Evolutionary conservation across 2,797 vertebrate genomes (phyloP), one percentile per base, ranked within the genome.

Genomic region (Alauda arvensis): DNA sequence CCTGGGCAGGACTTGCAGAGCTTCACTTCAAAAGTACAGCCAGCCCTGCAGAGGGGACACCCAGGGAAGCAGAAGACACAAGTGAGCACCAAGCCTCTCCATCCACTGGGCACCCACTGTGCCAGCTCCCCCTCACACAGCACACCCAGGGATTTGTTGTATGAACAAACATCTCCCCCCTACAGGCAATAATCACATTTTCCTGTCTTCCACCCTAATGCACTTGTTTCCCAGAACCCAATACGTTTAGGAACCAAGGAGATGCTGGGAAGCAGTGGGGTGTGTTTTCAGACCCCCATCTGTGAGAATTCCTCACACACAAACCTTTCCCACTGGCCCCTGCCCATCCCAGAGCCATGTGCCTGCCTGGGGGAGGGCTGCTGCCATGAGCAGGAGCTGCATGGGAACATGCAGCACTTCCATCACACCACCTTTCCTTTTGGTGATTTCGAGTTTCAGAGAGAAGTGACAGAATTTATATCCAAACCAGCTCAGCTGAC

Each of bases 401-500:
- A 48, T 17, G 55, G 55, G 4, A 80, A 55, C 0, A 3, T 48
- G 42, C 26, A 61, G 62, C 68, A 51, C 46, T 60, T 86, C 14
- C 11, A 61, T 20, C 77, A 59, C 66, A 37, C 53, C 11, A 6
- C 26, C 71, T 48, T 78, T 67, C 78, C 57, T 40, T 63, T 33
- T 34, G 68, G 33, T 10, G 8, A 62, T 34, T 23, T 3, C 10
- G 56, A 59, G 40, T 14, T 61, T 45, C 80, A 88, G 71, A 68
- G 65, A 60, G 18, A 85, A 89, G 77, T 26, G 66, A 56, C 81
- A 93, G 76, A 57, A 86, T 82, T 83, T 61, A 59, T 12, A 77
- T 21, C 61, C 81, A 65, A 69, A 75, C 8, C 77, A 85, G 77
- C 83, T 79, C 72, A 87, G 80, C 92, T 90, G 85, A 85, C 93